Percentiles rank a stretch among this genome's conserved stretches.
Conservation (phyloP, 1,140 invertebrate species). For the Nasonia longicornis region DNA sequence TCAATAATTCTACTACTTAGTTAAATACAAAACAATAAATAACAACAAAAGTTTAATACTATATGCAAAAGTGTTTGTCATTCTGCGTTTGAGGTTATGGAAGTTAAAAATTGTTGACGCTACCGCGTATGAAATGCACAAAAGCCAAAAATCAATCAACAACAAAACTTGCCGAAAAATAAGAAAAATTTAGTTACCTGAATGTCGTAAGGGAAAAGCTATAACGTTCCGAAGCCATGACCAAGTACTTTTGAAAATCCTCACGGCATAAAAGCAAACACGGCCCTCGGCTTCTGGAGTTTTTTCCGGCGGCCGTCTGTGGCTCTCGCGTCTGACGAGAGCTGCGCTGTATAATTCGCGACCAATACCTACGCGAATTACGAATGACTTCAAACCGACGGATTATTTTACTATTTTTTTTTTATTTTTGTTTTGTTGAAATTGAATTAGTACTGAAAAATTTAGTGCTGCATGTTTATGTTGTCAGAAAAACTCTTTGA, state of each 20-base stretch:
- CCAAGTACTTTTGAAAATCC: slow-evolving; percentile 66
- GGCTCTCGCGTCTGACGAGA: neutral
- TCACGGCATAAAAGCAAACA: slow-evolving; percentile 9
- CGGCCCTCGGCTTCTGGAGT: slow-evolving; percentile 9
- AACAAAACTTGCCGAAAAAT: neutral
- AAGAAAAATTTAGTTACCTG: slow-evolving; percentile 76
- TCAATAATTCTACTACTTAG: slow-evolving; percentile 5
- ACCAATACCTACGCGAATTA: neutral
- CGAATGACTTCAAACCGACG: neutral
- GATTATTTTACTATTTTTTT: neutral
- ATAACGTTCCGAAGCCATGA: slow-evolving; percentile 95
- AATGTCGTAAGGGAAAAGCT: slow-evolving; percentile 99
- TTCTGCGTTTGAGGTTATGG: slow-evolving; percentile 38
- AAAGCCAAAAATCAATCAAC: neutral
- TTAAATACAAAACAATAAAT: slow-evolving; percentile 25
- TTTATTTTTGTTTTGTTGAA: too few species aligned
- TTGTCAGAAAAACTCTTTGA: too few species aligned
- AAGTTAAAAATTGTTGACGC: neutral
- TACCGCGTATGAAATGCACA: neutral
- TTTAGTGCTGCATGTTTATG: too few species aligned
- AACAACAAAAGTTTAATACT: neutral
- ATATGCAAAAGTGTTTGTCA: slow-evolving; percentile 41
- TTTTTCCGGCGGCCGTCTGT: slow-evolving; percentile 34
- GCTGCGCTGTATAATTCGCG: neutral
- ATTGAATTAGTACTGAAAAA: too few species aligned